A percentile compares a stretch with the other conserved stretches of the same genome.
phyloP scores from a whole-genome alignment of 2,888 invertebrate species.

The Ectemnius continuus region DNA sequence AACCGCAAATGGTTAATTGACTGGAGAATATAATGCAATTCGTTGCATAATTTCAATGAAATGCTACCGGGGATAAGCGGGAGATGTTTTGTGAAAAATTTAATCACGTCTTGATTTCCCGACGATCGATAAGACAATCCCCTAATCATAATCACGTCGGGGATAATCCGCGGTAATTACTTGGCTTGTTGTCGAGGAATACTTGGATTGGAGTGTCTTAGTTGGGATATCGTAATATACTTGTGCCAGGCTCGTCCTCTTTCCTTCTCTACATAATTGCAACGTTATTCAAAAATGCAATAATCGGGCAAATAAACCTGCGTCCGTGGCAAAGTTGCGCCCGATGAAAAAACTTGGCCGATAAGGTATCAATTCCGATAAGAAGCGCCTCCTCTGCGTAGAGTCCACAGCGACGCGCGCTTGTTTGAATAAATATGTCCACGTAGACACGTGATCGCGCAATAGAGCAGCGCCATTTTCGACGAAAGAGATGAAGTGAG shows the following conservation, averaged over 20 bases:
- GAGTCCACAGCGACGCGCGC: constrained; percentile 38
- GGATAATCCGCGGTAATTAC: constrained; percentile 49
- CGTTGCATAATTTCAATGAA: constrained; percentile 31
- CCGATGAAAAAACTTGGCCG: constrained; percentile 39
- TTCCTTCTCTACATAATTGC: constrained; percentile 50
- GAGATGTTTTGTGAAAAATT: constrained; percentile 10
- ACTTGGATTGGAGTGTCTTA: constrained; percentile 16
- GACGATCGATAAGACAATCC: constrained; percentile 39
- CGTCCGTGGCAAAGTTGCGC: constrained; percentile 12
- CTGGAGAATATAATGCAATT: not conserved
- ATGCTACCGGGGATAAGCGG: constrained; percentile 31
- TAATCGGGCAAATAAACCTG: constrained; percentile 37
- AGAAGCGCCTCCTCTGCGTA: constrained; percentile 24
- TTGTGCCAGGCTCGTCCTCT: not conserved
- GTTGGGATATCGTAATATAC: constrained; percentile 16
- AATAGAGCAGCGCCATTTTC: constrained; percentile 50
- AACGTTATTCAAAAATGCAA: constrained; percentile 49
- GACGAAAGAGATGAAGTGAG: constrained; percentile 48
- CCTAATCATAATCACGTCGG: constrained; percentile 30
- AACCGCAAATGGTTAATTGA: too few species aligned
- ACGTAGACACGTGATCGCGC: constrained; percentile 57
- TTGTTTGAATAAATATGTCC: constrained; percentile 63
- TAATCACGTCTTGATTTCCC: constrained; percentile 37
- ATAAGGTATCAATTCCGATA: constrained; percentile 60
- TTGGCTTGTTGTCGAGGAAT: constrained; percentile 1